Percentiles rank a stretch among this genome's conserved stretches.
These are phyloP conservation scores for Spodoptera litura DNA, from an alignment of 1,140 invertebrate genomes.

Conservation along the genomic window DNA sequence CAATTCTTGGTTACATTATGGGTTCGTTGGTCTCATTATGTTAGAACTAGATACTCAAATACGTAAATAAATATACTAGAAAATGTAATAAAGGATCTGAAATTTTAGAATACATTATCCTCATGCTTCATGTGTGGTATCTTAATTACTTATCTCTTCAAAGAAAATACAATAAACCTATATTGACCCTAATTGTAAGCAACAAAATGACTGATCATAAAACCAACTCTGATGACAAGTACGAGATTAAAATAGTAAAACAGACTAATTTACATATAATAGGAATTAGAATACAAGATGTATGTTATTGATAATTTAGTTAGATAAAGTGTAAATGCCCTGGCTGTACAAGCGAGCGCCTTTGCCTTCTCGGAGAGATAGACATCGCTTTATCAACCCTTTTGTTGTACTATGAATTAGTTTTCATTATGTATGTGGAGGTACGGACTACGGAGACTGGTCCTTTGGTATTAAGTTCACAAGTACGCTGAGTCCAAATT, in stretches of 20 bases:
- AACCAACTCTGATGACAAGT: conserved; percentile 39
- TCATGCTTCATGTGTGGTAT: no score
- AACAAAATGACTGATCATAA: not conserved
- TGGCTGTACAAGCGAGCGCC: conserved; percentile 24
- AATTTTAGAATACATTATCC: no score
- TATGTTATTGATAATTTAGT: conserved; percentile 44
- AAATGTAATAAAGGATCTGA: no score
- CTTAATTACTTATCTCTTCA: no score
- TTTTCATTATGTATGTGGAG: not conserved
- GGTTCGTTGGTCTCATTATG: no score
- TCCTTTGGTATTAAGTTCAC: no score
- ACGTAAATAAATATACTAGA: no score
- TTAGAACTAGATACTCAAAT: no score
- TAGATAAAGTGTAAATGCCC: conserved; percentile 38
- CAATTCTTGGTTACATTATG: no score
- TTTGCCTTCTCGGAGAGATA: conserved; percentile 18
- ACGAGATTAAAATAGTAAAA: conserved; percentile 1
- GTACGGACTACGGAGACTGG: not conserved
- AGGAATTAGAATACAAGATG: conserved; percentile 48
- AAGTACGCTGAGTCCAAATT: no score
- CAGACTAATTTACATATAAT: conserved; percentile 46
- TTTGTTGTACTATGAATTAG: not conserved
- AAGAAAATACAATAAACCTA: no score
- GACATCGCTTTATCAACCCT: conserved; percentile 9
- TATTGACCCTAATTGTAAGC: no score